Conservation (phyloP, 2,113 vertebrate species). For the Kobus ellipsiprymnus region DNA sequence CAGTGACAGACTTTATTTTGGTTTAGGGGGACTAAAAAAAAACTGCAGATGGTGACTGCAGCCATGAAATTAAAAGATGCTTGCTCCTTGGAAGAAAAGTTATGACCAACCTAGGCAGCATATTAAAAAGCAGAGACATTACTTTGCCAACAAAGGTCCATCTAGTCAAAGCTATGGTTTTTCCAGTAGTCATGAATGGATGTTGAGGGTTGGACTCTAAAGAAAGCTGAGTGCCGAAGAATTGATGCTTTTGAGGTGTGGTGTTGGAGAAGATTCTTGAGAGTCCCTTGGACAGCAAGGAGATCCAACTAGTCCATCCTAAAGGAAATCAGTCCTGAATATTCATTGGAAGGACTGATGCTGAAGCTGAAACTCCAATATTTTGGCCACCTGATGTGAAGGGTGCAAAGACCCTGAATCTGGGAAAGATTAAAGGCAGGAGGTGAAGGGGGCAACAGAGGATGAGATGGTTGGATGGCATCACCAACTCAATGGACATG, state of each 20-base stretch:
- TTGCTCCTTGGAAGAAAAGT: not conserved
- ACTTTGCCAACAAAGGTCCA: not conserved
- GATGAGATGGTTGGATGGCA: not conserved
- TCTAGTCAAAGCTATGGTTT: not conserved
- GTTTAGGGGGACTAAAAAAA: fast-evolving
- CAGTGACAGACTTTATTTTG: not conserved
- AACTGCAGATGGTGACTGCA: not conserved
- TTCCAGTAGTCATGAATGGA: not conserved
- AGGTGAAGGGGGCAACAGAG: not conserved
- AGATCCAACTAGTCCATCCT: not conserved
- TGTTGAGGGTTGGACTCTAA: not conserved
- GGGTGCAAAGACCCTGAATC: not conserved
- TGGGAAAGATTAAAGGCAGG: not conserved
- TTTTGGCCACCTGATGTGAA: not conserved
- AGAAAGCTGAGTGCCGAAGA: fast-evolving
- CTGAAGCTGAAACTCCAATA: not conserved
- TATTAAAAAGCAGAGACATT: not conserved
- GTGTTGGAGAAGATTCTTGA: not conserved
- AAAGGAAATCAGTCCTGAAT: not conserved
- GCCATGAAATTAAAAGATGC: not conserved
- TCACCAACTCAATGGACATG: not conserved
- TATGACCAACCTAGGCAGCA: not conserved
- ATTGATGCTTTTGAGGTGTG: not conserved
- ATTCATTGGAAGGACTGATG: not conserved
- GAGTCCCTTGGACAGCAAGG: not conserved